These are phyloP conservation scores for Anguilla pacifica DNA, from an alignment of 2,797 vertebrate species.

Conservation along the genomic window DNA sequence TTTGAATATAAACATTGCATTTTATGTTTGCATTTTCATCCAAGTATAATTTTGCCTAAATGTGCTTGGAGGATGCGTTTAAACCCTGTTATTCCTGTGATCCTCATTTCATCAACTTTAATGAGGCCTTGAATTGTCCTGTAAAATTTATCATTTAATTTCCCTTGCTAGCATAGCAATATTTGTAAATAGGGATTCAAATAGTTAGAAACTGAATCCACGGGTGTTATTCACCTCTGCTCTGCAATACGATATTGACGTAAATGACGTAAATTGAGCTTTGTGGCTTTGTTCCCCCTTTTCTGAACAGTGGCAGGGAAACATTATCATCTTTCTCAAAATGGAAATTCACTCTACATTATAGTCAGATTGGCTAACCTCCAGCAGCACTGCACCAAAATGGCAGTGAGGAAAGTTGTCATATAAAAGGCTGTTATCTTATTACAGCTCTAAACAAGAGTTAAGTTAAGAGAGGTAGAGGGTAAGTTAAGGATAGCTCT, in stretches of 20 bases:
- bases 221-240: not conserved
- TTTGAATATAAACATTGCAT: constrained; percentile 34
- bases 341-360: not conserved
- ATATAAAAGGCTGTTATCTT: not conserved
- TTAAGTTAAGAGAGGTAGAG: not conserved
- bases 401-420: too few species aligned
- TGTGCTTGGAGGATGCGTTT: constrained; percentile 53
- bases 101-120: constrained; percentile 43
- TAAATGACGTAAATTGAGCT: not conserved
- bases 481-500: too few species aligned
- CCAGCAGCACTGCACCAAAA: not conserved
- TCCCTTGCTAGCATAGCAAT: constrained; percentile 25
- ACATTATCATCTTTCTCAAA: not conserved
- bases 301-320: not conserved
- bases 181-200: constrained; percentile 31
- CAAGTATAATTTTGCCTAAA: constrained; percentile 57
- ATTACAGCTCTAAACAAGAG: not conserved
- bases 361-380: not conserved
- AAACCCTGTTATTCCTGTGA: constrained; percentile 51
- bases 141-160: constrained; percentile 50
- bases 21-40: constrained; percentile 51
- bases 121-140: constrained; percentile 45
- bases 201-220: constrained; percentile 26
- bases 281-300: not conserved
- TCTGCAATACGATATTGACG: not conserved